Conservation (phyloP, 2,113 vertebrate genomes). For the Aythya baeri region DNA sequence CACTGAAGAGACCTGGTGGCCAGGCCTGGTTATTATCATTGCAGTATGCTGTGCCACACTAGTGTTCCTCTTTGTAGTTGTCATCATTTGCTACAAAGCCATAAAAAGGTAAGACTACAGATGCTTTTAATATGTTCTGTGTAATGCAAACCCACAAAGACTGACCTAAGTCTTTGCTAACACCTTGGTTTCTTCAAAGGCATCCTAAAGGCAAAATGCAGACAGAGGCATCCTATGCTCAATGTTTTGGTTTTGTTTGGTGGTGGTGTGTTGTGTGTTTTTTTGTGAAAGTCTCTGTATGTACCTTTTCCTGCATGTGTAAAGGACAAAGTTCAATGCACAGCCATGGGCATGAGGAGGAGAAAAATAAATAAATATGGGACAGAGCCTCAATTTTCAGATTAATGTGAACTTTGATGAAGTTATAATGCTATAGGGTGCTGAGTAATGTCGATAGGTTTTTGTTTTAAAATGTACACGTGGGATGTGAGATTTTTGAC, state of each 20-base stretch:
- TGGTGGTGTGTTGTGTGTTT: neutral
- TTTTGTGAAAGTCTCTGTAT: neutral
- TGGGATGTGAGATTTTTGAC: neutral
- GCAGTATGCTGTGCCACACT: slow-evolving; percentile 88
- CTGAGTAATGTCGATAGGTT: neutral
- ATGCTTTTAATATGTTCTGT: neutral
- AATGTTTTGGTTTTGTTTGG: neutral
- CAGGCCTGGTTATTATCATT: slow-evolving; percentile 85
- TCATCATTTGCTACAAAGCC: slow-evolving; percentile 99
- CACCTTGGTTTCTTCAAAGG: neutral
- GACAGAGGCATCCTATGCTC: neutral
- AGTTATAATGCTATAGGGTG: neutral
- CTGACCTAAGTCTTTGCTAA: neutral
- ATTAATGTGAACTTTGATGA: neutral
- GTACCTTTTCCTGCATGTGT: neutral
- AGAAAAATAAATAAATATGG: neutral
- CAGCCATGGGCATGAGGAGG: neutral
- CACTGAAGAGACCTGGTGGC: slow-evolving; percentile 90
- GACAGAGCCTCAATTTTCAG: neutral
- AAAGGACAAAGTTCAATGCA: neutral
- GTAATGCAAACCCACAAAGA: neutral
- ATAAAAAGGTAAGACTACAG: slow-evolving; percentile 90
- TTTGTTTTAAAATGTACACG: neutral
- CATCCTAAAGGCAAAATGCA: neutral
- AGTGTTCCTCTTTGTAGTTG: slow-evolving; percentile 89